Percentiles rank a stretch among this genome's conserved stretches.
phyloP scores from a whole-genome alignment of 1,140 invertebrate genomes.

The Aphis craccivora region DNA sequence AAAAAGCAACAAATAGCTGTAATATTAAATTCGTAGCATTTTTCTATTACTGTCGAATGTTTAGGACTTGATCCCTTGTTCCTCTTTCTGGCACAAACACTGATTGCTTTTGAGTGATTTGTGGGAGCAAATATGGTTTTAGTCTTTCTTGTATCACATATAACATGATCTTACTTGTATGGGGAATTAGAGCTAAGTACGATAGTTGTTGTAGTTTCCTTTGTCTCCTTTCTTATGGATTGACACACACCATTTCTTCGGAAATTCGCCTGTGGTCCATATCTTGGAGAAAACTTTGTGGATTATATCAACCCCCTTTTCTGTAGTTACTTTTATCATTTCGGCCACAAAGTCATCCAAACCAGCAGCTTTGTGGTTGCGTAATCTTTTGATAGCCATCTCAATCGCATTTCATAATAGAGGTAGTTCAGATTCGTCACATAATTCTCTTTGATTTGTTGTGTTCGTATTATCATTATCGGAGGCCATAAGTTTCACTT shows the following conservation, averaged over 20 bases:
- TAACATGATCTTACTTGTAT: constrained; percentile 40
- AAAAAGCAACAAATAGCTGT: constrained; percentile 49
- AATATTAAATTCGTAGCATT: constrained; percentile 43
- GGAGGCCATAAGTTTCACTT: background rate
- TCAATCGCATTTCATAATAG: background rate
- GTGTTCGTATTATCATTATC: background rate
- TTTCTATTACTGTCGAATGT: constrained; percentile 49
- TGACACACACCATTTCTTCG: constrained; percentile 60
- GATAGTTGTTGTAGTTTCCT: constrained; percentile 61
- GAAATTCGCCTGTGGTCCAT: constrained; percentile 59
- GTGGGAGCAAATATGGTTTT: constrained; percentile 35
- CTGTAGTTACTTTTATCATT: constrained; percentile 23
- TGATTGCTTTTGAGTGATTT: constrained; percentile 32
- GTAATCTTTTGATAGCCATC: background rate
- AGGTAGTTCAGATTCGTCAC: background rate
- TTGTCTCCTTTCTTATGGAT: constrained; percentile 62
- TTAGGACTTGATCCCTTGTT: constrained; percentile 47
- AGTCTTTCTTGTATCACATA: constrained; percentile 42
- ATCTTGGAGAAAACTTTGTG: constrained; percentile 10
- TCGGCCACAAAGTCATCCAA: background rate
- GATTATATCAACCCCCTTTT: background rate
- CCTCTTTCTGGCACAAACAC: constrained; percentile 50
- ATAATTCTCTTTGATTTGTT: background rate
- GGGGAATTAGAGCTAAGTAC: constrained; percentile 60
- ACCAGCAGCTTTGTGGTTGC: background rate